Evolutionary conservation across 1,140 invertebrate genomes (phyloP).

Genomic region (Calephelis nemesis): DNA sequence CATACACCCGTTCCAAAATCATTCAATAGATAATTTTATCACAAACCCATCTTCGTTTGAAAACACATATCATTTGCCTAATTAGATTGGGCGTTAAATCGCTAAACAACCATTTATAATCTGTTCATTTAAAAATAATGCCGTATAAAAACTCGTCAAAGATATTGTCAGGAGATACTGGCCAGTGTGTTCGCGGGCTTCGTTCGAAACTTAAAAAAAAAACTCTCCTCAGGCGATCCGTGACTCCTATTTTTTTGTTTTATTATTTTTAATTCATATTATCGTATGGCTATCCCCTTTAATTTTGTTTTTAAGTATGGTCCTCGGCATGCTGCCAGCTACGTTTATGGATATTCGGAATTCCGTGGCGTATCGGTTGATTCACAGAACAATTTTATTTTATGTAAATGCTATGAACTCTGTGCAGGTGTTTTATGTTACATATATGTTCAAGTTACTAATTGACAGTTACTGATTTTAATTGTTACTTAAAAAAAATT

Average conservation of each 20-base stretch:
- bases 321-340: slow-evolving; percentile 71
- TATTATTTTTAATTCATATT: slow-evolving; percentile 80
- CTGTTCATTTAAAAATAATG: slow-evolving; percentile 77
- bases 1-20: background rate
- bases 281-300: slow-evolving; percentile 78
- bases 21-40: slow-evolving; percentile 32
- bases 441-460: slow-evolving; percentile 46
- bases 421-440: slow-evolving; percentile 65
- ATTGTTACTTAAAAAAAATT: too few species aligned
- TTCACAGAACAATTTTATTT: slow-evolving; percentile 62
- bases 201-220: slow-evolving; percentile 58
- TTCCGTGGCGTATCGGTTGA: slow-evolving; percentile 62
- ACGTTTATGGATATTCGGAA: slow-evolving; percentile 76
- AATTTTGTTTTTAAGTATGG: slow-evolving; percentile 79
- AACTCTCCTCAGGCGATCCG: slow-evolving; percentile 72
- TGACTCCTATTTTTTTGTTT: slow-evolving; percentile 77
- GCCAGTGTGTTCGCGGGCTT: slow-evolving; percentile 65
- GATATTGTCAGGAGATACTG: slow-evolving; percentile 76
- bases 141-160: slow-evolving; percentile 76
- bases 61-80: slow-evolving; percentile 79
- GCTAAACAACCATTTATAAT: slow-evolving; percentile 77
- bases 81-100: slow-evolving; percentile 79
- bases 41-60: slow-evolving; percentile 45
- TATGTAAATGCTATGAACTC: slow-evolving; percentile 61
- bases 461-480: too few species aligned